phyloP scores from a whole-genome alignment of 2,113 vertebrate species.

The Megaptera novaeangliae region DNA sequence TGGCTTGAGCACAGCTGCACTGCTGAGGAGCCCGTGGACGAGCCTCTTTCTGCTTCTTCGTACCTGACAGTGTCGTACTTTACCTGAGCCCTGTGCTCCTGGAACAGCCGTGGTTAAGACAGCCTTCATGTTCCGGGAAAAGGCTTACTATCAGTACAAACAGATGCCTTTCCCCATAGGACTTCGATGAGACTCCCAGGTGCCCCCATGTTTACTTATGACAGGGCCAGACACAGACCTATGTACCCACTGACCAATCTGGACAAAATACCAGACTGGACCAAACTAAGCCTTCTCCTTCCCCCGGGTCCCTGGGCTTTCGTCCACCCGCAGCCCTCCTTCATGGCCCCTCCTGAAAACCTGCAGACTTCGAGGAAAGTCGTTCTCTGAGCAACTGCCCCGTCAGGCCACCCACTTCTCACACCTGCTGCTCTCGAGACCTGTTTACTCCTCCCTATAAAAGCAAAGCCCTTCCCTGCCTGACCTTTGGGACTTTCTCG shows the following conservation, averaged over 20 bases:
- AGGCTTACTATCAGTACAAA: background rate
- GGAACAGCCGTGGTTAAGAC: background rate
- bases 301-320: background rate
- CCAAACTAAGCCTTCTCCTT: background rate
- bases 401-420: fast-evolving
- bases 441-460: background rate
- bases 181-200: background rate
- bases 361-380: background rate
- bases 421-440: background rate
- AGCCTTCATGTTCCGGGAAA: background rate
- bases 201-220: background rate
- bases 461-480: background rate
- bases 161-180: background rate
- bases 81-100: background rate
- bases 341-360: background rate
- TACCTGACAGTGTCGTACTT: background rate
- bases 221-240: background rate
- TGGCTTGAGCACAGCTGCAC: background rate
- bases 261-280: background rate
- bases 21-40: background rate
- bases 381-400: background rate
- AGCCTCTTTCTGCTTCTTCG: background rate
- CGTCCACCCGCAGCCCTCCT: background rate
- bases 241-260: background rate
- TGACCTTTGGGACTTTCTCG: background rate